Conservation (phyloP, 2,888 invertebrate genomes). For the Timema podura region DNA sequence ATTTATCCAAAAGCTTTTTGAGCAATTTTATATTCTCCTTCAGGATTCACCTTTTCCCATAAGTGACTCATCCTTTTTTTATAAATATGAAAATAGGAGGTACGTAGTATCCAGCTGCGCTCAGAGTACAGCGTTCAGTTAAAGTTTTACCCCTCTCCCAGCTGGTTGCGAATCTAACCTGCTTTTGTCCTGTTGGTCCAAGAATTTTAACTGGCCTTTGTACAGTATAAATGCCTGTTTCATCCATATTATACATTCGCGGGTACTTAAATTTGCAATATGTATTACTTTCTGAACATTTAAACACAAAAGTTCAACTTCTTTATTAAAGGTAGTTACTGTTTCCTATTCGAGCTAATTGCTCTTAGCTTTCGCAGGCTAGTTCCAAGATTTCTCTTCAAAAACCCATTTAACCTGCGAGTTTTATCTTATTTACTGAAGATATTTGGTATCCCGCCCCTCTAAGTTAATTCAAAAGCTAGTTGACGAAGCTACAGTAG, state of each 20-base stretch:
- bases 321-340: conserved; percentile 35
- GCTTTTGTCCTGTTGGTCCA: conserved; percentile 42
- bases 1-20: conserved; percentile 34
- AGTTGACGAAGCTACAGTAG: conserved; percentile 33
- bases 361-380: conserved; percentile 37
- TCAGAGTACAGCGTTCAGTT: conserved; percentile 44
- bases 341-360: conserved; percentile 35
- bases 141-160: conserved; percentile 43
- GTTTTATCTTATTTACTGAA: conserved; percentile 33
- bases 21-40: conserved; percentile 39
- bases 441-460: conserved; percentile 34
- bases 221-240: conserved; percentile 45
- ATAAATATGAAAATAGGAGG: conserved; percentile 49
- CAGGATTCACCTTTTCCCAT: conserved; percentile 43
- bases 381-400: conserved; percentile 33
- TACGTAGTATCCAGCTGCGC: conserved; percentile 42
- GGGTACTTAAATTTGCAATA: conserved; percentile 33
- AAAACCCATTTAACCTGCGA: conserved; percentile 37
- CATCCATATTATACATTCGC: conserved; percentile 43
- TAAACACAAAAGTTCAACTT: conserved; percentile 35
- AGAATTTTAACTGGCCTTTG: conserved; percentile 42
- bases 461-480: conserved; percentile 35
- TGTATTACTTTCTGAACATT: conserved; percentile 35
- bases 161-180: conserved; percentile 44
- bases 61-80: conserved; percentile 37